Evolutionary conservation across 2,888 invertebrate species (phyloP).

Genomic region (Listrodromus nycthemerus): DNA sequence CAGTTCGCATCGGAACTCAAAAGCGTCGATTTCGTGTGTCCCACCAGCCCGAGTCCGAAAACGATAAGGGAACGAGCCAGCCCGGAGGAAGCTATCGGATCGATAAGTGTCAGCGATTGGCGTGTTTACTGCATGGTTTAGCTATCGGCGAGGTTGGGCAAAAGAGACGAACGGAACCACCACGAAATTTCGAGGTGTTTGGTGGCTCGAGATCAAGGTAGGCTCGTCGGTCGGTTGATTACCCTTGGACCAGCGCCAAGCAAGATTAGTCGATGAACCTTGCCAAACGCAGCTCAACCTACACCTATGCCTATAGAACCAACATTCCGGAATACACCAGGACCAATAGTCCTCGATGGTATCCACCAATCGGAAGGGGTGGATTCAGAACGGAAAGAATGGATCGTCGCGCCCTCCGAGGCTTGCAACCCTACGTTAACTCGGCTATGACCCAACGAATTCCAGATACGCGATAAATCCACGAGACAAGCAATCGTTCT

Average conservation of each 20-base stretch:
- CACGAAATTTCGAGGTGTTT: slow-evolving; percentile 55
- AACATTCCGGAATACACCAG: neutral
- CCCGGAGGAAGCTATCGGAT: slow-evolving; percentile 6
- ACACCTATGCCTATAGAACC: neutral
- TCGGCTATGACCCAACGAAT: slow-evolving; percentile 41
- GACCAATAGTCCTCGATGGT: slow-evolving; percentile 31
- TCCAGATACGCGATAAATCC: slow-evolving; percentile 62
- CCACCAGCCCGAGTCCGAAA: neutral
- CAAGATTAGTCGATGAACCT: slow-evolving; percentile 72
- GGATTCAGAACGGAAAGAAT: slow-evolving; percentile 32
- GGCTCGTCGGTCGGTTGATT: slow-evolving; percentile 62
- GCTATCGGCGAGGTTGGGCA: slow-evolving; percentile 2
- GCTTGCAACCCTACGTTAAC: neutral
- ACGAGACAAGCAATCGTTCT: slow-evolving; percentile 62
- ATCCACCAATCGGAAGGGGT: neutral
- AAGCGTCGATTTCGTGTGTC: neutral
- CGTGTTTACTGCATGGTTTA: slow-evolving; percentile 41
- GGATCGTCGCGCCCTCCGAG: slow-evolving; percentile 36
- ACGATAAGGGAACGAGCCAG: neutral
- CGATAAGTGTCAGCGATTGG: slow-evolving; percentile 56
- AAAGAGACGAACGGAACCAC: neutral
- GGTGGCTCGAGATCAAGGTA: slow-evolving; percentile 58
- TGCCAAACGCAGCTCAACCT: slow-evolving; percentile 30
- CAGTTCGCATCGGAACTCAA: neutral
- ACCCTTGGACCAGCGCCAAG: slow-evolving; percentile 72